Conservation (phyloP, 2,888 invertebrate species). For the Diabrotica balteata region DNA sequence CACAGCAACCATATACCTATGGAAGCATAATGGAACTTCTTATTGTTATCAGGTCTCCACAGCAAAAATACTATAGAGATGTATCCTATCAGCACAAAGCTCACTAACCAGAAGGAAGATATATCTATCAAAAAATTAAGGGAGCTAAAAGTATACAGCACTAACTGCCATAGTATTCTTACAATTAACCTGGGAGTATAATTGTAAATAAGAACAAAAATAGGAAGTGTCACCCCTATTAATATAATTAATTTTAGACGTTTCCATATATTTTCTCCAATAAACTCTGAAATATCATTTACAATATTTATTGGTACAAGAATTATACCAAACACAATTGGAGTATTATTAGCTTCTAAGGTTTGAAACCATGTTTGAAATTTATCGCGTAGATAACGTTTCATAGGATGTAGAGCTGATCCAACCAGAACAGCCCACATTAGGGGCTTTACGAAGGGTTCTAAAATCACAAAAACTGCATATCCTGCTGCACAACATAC, state of each 20-base stretch:
- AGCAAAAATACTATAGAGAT: conserved; percentile 73
- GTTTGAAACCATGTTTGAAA: conserved; percentile 81
- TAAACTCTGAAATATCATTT: conserved; percentile 76
- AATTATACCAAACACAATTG: conserved; percentile 66
- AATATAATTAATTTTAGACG: conserved; percentile 69
- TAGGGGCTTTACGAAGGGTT: conserved; percentile 91
- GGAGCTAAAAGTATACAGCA: conserved; percentile 40
- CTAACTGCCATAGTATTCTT: conserved; percentile 65
- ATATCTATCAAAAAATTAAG: conserved; percentile 55
- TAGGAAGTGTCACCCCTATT: conserved; percentile 58
- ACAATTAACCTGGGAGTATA: conserved; percentile 74
- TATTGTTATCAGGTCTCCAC: conserved; percentile 78
- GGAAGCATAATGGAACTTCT: conserved; percentile 72
- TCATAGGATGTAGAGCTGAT: conserved; percentile 96
- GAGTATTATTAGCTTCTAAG: conserved; percentile 71
- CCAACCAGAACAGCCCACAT: conserved; percentile 97
- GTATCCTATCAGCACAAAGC: conserved; percentile 72
- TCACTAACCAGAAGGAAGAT: conserved; percentile 55
- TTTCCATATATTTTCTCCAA: conserved; percentile 74
- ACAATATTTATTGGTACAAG: conserved; percentile 78
- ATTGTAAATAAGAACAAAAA: conserved; percentile 71
- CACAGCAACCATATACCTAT: conserved; percentile 78
- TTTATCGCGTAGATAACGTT: conserved; percentile 77
- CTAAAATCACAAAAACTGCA: conserved; percentile 83
- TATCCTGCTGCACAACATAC: conserved; percentile 74